Evolutionary conservation across 1,140 invertebrate species (phyloP).

Genomic region (Babylonia areolata): DNA sequence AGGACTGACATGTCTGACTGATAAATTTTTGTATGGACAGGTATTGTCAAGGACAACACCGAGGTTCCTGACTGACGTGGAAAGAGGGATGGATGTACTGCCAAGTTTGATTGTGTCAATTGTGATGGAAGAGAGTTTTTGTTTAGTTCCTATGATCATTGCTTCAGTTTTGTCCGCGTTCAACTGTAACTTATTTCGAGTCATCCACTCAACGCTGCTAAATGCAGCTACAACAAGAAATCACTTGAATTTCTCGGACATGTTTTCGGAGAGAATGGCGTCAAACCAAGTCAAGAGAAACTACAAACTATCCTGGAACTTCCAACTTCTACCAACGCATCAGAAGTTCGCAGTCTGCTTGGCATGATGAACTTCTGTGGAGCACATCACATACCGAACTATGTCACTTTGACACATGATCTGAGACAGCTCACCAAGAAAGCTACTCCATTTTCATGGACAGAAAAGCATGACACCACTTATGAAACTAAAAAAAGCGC

Average conservation of each 20-base stretch:
- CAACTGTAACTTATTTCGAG: no score
- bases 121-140: no score
- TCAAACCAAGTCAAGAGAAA: constrained; percentile 42
- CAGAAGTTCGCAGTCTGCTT: constrained; percentile 52
- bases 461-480: constrained; percentile 39
- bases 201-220: constrained; percentile 54
- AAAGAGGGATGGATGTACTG: no score
- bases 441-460: constrained; percentile 41
- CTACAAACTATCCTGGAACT: constrained; percentile 41
- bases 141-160: no score
- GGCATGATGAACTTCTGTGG: constrained; percentile 50
- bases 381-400: constrained; percentile 44
- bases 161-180: no score
- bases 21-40: no score
- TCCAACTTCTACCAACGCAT: constrained; percentile 25
- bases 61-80: no score
- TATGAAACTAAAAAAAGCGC: constrained; percentile 5
- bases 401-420: constrained; percentile 38
- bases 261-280: constrained; percentile 48
- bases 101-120: no score
- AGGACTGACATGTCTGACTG: no score
- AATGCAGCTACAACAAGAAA: constrained; percentile 54
- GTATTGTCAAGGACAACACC: no score
- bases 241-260: constrained; percentile 57
- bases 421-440: constrained; percentile 40